Percentiles rank a stretch among this genome's conserved stretches.
Evolutionary conservation across 2,888 invertebrate genomes (phyloP).

Genomic region (Sarcophaga caerulescens): DNA sequence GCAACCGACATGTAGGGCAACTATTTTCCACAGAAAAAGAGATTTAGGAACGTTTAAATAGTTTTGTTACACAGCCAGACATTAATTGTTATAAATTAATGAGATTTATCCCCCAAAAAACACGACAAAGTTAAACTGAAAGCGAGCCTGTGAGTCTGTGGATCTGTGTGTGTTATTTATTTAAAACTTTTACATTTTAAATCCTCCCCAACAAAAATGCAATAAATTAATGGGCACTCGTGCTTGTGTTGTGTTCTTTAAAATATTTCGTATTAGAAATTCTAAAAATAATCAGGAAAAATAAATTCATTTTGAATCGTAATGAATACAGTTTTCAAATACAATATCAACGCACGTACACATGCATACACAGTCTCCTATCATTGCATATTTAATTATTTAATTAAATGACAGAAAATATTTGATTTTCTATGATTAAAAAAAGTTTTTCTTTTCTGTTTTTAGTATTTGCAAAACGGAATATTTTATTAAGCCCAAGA

Average conservation of each 20-base stretch:
- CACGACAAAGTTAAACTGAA: not conserved
- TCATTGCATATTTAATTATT: conserved; percentile 64
- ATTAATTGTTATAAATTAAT: conserved; percentile 21
- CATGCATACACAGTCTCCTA: not conserved
- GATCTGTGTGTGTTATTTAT: conserved; percentile 26
- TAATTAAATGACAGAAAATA: conserved; percentile 56
- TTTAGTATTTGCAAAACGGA: not conserved
- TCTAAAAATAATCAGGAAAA: not conserved
- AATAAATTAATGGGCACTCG: conserved; percentile 40
- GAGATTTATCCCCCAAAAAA: not conserved
- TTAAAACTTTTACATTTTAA: conserved; percentile 27
- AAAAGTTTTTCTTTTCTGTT: not conserved
- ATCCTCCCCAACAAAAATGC: conserved; percentile 21
- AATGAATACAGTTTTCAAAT: too few species aligned
- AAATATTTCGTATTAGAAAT: not conserved
- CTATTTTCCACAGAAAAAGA: not conserved
- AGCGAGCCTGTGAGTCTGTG: not conserved
- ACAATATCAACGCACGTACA: not conserved
- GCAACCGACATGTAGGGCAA: not conserved
- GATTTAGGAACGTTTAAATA: not conserved
- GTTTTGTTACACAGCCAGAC: not conserved
- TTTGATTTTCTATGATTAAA: conserved; percentile 46
- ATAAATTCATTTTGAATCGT: too few species aligned
- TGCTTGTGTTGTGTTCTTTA: not conserved
- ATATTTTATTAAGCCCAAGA: not conserved